phyloP scores from a whole-genome alignment of 1,140 invertebrate species.

The Goniozus legneri region DNA sequence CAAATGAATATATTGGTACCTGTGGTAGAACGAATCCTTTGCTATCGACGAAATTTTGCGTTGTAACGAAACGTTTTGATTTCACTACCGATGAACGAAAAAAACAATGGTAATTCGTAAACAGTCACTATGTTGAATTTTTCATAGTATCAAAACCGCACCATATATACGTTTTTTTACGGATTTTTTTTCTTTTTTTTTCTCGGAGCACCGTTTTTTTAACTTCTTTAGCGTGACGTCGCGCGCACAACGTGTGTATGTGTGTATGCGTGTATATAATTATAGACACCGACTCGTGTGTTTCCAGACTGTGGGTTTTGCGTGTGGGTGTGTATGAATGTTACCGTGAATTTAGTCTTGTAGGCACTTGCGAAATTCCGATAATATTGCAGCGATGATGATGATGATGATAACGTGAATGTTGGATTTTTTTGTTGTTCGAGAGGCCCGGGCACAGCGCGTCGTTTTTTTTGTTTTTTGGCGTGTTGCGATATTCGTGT shows the following conservation, averaged over 20 bases:
- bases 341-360: slow-evolving; percentile 36
- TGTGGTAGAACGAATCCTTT: too few species aligned
- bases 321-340: too few species aligned
- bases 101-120: too few species aligned
- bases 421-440: too few species aligned
- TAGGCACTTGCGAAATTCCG: slow-evolving; percentile 38
- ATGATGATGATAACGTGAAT: slow-evolving; percentile 32
- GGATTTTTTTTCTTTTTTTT: slow-evolving; percentile 7
- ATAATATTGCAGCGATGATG: slow-evolving; percentile 33
- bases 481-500: slow-evolving; percentile 50
- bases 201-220: not conserved
- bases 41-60: too few species aligned
- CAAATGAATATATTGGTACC: too few species aligned
- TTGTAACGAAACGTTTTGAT: too few species aligned
- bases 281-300: slow-evolving; percentile 10
- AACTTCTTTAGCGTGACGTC: slow-evolving; percentile 1
- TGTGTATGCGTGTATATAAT: slow-evolving; percentile 1
- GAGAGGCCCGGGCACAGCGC: slow-evolving; percentile 44
- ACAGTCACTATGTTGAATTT: too few species aligned
- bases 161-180: too few species aligned
- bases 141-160: too few species aligned
- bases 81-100: too few species aligned
- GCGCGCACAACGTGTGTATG: not conserved
- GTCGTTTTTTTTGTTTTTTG: too few species aligned
- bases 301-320: slow-evolving; percentile 5